Conservation (phyloP, 2,888 invertebrate species). For the Meloe dianella region DNA sequence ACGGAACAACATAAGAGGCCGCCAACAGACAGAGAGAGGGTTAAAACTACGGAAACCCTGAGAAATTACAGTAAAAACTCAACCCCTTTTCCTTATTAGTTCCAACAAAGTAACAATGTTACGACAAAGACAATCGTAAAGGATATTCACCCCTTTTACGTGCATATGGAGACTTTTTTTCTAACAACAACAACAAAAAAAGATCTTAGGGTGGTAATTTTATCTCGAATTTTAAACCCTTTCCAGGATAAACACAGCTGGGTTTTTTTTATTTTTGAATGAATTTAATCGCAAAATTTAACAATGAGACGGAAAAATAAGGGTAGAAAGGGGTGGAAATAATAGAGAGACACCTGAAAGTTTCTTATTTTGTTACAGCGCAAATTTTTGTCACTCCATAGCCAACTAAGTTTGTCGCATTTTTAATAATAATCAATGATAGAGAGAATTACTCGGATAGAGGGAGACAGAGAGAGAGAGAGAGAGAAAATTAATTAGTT, state of each 20-base stretch:
- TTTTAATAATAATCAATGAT: not conserved
- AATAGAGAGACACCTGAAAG: conserved; percentile 16
- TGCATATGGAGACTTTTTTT: conserved; percentile 9
- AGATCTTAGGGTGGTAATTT: conserved; percentile 41
- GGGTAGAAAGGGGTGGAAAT: conserved; percentile 17
- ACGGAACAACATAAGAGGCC: not conserved
- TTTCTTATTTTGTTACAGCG: not conserved
- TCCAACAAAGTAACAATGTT: not conserved
- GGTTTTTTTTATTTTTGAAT: not conserved
- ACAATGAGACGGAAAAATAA: not conserved
- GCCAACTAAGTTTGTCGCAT: not conserved
- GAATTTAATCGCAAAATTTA: conserved; percentile 21
- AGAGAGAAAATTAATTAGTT: too few species aligned
- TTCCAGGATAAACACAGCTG: conserved; percentile 49
- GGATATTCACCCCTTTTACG: conserved; percentile 34
- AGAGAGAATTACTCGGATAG: too few species aligned
- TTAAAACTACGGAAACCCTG: not conserved
- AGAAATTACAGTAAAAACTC: not conserved
- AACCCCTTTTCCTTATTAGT: conserved; percentile 8
- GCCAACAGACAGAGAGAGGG: not conserved
- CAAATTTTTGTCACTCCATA: not conserved
- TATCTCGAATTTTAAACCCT: conserved; percentile 48
- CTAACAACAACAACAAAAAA: conserved; percentile 39
- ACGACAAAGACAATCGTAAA: conserved; percentile 22
- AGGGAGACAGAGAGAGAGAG: too few species aligned